These are phyloP conservation scores for Coelopa frigida DNA, from an alignment of 1,140 invertebrate genomes.

Conservation along the genomic window DNA sequence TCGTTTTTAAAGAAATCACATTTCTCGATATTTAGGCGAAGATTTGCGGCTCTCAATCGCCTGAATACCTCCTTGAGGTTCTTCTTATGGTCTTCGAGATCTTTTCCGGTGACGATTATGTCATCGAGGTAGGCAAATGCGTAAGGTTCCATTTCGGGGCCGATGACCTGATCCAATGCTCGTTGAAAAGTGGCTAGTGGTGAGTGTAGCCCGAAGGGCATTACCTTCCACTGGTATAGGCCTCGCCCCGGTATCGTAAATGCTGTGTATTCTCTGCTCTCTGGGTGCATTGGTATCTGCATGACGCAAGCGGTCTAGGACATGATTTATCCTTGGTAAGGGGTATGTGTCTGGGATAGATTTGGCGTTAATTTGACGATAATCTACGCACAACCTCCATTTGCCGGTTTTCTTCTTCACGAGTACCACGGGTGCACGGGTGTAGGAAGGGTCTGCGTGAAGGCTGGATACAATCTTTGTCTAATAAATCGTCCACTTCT, in stretches of 20 bases:
- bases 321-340: not conserved
- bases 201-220: constrained; percentile 14
- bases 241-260: constrained; percentile 4
- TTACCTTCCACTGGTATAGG: constrained; percentile 13
- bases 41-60: not conserved
- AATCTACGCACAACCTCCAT: not conserved
- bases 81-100: not conserved
- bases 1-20: not conserved
- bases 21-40: constrained; percentile 2
- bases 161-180: not conserved
- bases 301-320: constrained; percentile 14
- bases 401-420: not conserved
- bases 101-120: constrained; percentile 34
- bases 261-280: constrained; percentile 37
- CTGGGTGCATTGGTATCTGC: constrained; percentile 30
- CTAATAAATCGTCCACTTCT: not conserved
- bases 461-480: not conserved
- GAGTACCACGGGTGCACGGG: not conserved
- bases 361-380: not conserved
- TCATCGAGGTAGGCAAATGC: constrained; percentile 45
- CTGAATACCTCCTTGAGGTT: not conserved
- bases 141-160: constrained; percentile 3
- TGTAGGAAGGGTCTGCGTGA: constrained; percentile 1
- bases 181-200: constrained; percentile 8
- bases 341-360: constrained; percentile 1